Base-by-base conservation (phyloP, 2,888 invertebrate genomes). In the Incurvaria masculella region DNA sequence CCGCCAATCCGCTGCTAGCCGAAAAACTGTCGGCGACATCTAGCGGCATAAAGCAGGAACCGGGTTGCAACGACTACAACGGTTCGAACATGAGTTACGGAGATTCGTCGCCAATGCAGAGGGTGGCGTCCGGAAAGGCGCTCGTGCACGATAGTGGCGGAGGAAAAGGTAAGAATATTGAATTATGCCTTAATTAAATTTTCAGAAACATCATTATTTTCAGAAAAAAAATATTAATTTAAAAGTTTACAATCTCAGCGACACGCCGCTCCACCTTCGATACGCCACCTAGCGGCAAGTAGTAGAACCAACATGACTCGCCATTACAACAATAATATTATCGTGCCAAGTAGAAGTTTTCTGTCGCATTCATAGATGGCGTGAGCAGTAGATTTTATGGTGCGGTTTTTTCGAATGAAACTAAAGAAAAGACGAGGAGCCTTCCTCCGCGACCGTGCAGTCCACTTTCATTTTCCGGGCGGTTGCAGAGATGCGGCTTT, bases 1-100 rank as follows among this genome's bases (percentile, higher is more conserved):
- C 92, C 11, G 89, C 91, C 43, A 94, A 94, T 71, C 94, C 94
- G 16, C 71, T 94, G 55, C 80, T 94, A 52, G 93, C 93, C 57
- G 93, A 93, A 81, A 88, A 88, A 65, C 69, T 83, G 55, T 83
- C 93, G 61, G 91, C 93, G 68, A 88, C 90, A 81, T 83, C 81
- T 71, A 75, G 79, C 70, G 71, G 80, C 64, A 72, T 82, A 70
- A 78, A 81, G 72, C 76, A 79, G 53, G 78, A 80, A 59, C 80
- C 80, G 10, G 65, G 74, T 53, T 78, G 75, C 52, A 69, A 72
- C 52, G 79, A 79, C 57, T 80, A 79, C 61, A 74, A 66, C 59
- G 78, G 76, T 47, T n/a, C 42, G 6, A 63, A 72, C 58, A 75
- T 79, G 73, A 78, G 73, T 66, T 79, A 79, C 55, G 79, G 79